Percentiles rank a stretch among this genome's conserved stretches.
These are phyloP conservation scores for Lucilia cuprina DNA, from an alignment of 1,140 invertebrate species.

Conservation along the genomic window DNA sequence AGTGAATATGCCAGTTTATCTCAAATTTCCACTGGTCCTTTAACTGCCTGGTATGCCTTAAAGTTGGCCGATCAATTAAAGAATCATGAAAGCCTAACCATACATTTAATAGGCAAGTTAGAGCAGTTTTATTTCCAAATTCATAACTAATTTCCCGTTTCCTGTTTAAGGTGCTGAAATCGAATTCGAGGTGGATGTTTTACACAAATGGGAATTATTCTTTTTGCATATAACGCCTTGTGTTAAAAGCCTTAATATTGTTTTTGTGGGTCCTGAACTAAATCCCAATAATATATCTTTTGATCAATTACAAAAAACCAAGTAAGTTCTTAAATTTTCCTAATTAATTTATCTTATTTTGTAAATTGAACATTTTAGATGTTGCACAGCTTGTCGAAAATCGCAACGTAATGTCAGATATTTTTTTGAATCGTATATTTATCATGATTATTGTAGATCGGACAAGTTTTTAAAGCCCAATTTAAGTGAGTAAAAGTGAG, in stretches of 20 bases:
- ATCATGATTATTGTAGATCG: slow-evolving; percentile 67
- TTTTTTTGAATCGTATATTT: slow-evolving; percentile 64
- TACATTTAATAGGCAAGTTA: slow-evolving; percentile 51
- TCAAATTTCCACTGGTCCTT: slow-evolving; percentile 70
- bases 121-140: not conserved
- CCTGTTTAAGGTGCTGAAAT: slow-evolving; percentile 68
- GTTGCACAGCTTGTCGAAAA: slow-evolving; percentile 51
- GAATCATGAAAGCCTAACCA: slow-evolving; percentile 46
- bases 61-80: slow-evolving; percentile 62
- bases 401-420: slow-evolving; percentile 48
- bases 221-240: slow-evolving; percentile 71
- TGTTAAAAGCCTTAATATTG: slow-evolving; percentile 66
- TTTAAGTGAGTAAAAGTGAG: slow-evolving; percentile 64
- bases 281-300: slow-evolving; percentile 66
- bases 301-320: slow-evolving; percentile 58
- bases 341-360: not conserved
- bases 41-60: slow-evolving; percentile 69
- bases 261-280: slow-evolving; percentile 72
- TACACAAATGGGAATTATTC: slow-evolving; percentile 75
- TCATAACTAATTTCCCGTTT: not conserved
- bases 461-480: slow-evolving; percentile 65
- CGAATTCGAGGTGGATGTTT: slow-evolving; percentile 72
- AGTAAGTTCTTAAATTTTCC: slow-evolving; percentile 38
- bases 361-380: slow-evolving; percentile 40
- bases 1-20: slow-evolving; percentile 71